Evolutionary conservation across 2,113 vertebrate genomes (phyloP), one percentile per base, ranked within the genome.

Genomic region (Pandion haliaetus): DNA sequence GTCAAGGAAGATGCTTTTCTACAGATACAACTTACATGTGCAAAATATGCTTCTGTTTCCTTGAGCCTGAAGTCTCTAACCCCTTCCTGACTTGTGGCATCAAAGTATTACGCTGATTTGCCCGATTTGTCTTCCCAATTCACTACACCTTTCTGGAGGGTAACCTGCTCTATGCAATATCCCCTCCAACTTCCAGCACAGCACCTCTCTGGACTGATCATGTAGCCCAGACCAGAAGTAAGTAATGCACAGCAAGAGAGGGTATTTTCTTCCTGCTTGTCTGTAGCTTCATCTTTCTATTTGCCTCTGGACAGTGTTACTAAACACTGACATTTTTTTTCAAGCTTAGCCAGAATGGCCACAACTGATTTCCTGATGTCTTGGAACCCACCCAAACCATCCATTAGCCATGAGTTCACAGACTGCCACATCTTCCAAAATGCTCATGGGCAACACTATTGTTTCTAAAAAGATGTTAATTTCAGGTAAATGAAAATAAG

Each of bases 351-450:
- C 65, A 65, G 69, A 92, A 65, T 0, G 2, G 86, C 90, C 50
- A 89, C 52, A 84, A 61, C 57, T 0, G 14, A 95, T 88, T 90
- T 97, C 63, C 81, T 87, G 65, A 72, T 49, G 34, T 16, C 44
- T 57, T 96, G 97, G 94, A 96, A 88, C 54, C 24, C 42, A 70
- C 73, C 95, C 97, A 96, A 91, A 84, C 31, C 58, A 85, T 94
- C 86, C 95, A 96, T 97, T 96, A 97, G 92, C 83, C 79, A 38
- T 0, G 0, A 85, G 40, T 78, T 85, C 83, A 49, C 70, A 79
- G 54, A 91, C 66, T 59, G 91, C 74, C 92, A 91, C 25, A 45
- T 90, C 90, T 95, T 92, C 85, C 73, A 82, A 88, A 77, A 87
- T 31, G 91, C 70, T 90, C 83, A 45, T 0, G 3, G 84, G 74